Conservation (phyloP, 2,888 invertebrate species). For the Octonoba sinensis region DNA sequence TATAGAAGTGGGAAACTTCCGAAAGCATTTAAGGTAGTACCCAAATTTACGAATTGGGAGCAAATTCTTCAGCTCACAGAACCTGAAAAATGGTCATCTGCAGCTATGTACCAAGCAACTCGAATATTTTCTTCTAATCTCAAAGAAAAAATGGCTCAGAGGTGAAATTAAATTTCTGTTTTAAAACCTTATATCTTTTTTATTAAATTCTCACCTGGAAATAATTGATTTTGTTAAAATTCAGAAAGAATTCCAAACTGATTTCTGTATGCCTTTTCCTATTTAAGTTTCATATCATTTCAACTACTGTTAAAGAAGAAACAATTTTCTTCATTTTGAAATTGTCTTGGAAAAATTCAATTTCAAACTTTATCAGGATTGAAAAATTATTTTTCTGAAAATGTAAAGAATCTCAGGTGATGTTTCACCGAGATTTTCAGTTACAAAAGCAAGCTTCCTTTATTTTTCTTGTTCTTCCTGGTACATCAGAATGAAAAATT, state of each 20-base stretch:
- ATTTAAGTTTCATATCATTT: background rate
- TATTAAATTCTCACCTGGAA: background rate
- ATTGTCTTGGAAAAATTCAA: no score
- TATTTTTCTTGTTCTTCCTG: no score
- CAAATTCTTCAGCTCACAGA: conserved; percentile 78
- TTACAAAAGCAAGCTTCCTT: no score
- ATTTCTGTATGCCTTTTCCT: background rate
- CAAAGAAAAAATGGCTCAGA: conserved; percentile 95
- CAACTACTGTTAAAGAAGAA: background rate
- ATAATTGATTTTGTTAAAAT: background rate
- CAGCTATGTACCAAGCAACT: conserved; percentile 96
- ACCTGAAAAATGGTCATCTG: conserved; percentile 97
- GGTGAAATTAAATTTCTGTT: conserved; percentile 71
- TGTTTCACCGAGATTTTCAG: no score
- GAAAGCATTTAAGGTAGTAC: conserved; percentile 97
- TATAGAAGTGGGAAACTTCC: conserved; percentile 97
- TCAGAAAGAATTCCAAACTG: background rate
- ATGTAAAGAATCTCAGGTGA: no score
- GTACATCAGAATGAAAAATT: no score
- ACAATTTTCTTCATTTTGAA: no score
- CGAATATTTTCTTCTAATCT: conserved; percentile 97
- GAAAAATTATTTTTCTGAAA: no score
- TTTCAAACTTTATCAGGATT: no score
- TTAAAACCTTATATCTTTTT: background rate
- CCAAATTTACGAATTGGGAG: conserved; percentile 93